These are phyloP conservation scores for Drosophila kuntzei DNA, from an alignment of 2,888 invertebrate genomes.

Conservation along the genomic window DNA sequence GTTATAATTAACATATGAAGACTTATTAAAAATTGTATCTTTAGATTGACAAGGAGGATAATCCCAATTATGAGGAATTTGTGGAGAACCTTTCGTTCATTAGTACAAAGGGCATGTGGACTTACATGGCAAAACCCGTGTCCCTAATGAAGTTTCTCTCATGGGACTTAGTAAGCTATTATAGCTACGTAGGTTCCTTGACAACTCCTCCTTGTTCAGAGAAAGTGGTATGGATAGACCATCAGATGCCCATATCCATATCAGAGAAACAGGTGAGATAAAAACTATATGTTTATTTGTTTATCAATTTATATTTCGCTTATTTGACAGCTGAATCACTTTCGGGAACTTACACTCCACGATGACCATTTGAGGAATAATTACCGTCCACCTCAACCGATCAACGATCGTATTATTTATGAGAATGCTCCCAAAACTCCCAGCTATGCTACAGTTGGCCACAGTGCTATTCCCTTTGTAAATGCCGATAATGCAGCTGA, in stretches of 20 bases:
- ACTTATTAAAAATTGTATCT: conserved; percentile 89
- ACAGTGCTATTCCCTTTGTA: conserved; percentile 24
- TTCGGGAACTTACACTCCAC: conserved; percentile 89
- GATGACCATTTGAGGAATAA: conserved; percentile 91
- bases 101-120: conserved; percentile 84
- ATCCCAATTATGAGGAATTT: conserved; percentile 26
- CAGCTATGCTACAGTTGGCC: too few species aligned
- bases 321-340: conserved; percentile 90
- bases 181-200: conserved; percentile 93
- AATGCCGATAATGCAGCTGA: conserved; percentile 37
- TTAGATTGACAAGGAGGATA: conserved; percentile 86
- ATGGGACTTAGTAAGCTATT: conserved; percentile 88
- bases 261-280: conserved; percentile 88
- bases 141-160: conserved; percentile 87
- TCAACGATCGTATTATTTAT: conserved; percentile 89
- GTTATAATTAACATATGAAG: background rate
- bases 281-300: background rate
- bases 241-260: conserved; percentile 89
- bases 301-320: background rate
- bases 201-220: conserved; percentile 95
- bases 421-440: conserved; percentile 9
- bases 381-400: conserved; percentile 92
- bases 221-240: conserved; percentile 94
- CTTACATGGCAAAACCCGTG: conserved; percentile 86
- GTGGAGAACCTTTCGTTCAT: conserved; percentile 83